Evolutionary conservation across 2,888 invertebrate genomes (phyloP).

Genomic region (Gnatocerus cornutus): DNA sequence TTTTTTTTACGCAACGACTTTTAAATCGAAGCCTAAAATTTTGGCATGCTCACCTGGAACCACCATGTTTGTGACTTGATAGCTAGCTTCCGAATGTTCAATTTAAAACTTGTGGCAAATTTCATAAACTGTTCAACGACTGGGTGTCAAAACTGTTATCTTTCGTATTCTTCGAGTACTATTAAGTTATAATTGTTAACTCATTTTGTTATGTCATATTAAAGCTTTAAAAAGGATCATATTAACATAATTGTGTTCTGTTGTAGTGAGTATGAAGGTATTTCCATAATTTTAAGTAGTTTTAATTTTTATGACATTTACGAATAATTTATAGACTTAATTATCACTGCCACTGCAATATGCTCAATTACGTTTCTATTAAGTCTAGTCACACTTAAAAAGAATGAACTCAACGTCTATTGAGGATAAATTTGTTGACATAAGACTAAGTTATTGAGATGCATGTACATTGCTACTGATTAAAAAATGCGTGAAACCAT

Average conservation of each 20-base stretch:
- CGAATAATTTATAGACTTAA: slow-evolving; percentile 22
- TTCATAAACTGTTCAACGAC: no score
- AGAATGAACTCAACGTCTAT: slow-evolving; percentile 29
- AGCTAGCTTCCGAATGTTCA: no score
- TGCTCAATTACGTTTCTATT: slow-evolving; percentile 48
- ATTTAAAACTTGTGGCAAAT: no score
- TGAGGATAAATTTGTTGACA: slow-evolving; percentile 27
- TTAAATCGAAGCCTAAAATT: no score
- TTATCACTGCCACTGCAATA: slow-evolving; percentile 45
- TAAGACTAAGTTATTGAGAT: slow-evolving; percentile 11
- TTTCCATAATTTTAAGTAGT: slow-evolving; percentile 19
- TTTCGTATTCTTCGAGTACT: not conserved
- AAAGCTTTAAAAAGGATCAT: slow-evolving; percentile 29
- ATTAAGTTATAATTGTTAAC: slow-evolving; percentile 15
- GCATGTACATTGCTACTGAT: slow-evolving; percentile 7
- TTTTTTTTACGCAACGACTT: no score
- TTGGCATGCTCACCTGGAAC: no score
- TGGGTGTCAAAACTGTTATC: not conserved
- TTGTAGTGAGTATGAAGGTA: slow-evolving; percentile 27
- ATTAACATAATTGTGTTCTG: slow-evolving; percentile 30
- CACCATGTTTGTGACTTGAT: no score
- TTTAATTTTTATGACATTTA: slow-evolving; percentile 15
- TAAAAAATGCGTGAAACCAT: slow-evolving; percentile 27
- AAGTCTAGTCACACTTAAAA: slow-evolving; percentile 44
- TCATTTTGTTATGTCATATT: slow-evolving; percentile 13